Percentiles rank a stretch among this genome's conserved stretches.
phyloP scores from a whole-genome alignment of 2,888 invertebrate species.

The Agrochola lychnidis region DNA sequence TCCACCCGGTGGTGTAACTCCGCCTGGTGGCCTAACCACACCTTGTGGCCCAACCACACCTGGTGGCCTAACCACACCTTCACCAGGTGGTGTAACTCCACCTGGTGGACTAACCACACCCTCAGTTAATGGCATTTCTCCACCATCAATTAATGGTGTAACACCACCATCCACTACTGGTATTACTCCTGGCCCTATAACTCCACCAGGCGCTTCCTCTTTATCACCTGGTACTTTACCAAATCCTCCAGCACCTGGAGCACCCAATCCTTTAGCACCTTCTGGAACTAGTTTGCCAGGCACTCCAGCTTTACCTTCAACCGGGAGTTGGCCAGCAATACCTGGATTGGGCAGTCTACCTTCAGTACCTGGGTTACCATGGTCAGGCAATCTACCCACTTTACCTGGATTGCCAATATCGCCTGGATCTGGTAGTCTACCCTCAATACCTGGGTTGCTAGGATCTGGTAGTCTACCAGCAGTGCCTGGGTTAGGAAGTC shows the following conservation, averaged over 20 bases:
- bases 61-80: not conserved
- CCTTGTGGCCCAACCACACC: not conserved
- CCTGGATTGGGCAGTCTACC: not conserved
- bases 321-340: not conserved
- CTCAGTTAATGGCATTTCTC: not conserved
- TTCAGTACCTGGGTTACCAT: not conserved
- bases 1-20: not conserved
- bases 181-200: not conserved
- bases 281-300: not conserved
- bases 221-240: not conserved
- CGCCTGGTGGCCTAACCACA: not conserved
- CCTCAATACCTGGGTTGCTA: too few species aligned
- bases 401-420: not conserved
- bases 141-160: not conserved
- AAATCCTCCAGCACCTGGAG: not conserved
- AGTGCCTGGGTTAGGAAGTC: not conserved
- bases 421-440: not conserved
- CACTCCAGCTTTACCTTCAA: not conserved
- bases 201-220: not conserved
- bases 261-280: constrained; percentile 1
- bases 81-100: not conserved
- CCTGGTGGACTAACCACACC: not conserved
- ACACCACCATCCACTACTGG: not conserved
- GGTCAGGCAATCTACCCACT: not conserved
- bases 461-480: too few species aligned